Evolutionary conservation across 2,113 vertebrate species (phyloP).

Genomic region (Phocoena sinus): DNA sequence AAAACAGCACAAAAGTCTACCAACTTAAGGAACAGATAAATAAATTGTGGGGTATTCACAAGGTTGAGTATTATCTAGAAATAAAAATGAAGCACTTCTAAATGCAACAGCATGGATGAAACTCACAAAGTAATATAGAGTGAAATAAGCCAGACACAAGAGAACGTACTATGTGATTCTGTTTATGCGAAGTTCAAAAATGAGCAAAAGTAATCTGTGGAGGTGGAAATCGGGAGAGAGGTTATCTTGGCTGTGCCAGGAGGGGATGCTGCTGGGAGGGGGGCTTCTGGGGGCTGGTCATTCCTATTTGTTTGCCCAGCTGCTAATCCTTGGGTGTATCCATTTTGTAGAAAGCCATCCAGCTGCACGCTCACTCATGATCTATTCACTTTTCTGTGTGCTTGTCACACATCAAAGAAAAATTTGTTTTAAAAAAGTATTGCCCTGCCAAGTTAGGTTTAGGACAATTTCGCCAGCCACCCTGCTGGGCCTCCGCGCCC

Average conservation of each 20-base stretch:
- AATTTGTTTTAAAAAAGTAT: background rate
- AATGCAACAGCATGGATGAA: fast-evolving
- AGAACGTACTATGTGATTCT: background rate
- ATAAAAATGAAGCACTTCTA: background rate
- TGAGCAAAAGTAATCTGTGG: fast-evolving
- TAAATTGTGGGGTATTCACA: fast-evolving
- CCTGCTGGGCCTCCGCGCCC: background rate
- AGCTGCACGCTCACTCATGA: fast-evolving
- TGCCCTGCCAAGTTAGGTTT: background rate
- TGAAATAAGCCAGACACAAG: background rate
- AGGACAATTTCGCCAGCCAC: background rate
- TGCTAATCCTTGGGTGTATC: background rate
- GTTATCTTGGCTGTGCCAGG: too few species aligned
- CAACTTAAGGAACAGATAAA: background rate
- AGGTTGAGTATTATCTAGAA: background rate
- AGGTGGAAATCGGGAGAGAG: background rate
- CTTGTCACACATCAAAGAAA: background rate
- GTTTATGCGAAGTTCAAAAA: background rate
- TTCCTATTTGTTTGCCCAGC: background rate
- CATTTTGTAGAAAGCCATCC: background rate
- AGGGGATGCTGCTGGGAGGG: background rate
- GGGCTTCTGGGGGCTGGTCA: background rate
- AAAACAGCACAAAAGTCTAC: background rate
- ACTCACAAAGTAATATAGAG: background rate
- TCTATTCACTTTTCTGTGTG: background rate